Evolutionary conservation across 2,113 vertebrate genomes (phyloP).

Genomic region (Rhinolophus ferrumequinum): DNA sequence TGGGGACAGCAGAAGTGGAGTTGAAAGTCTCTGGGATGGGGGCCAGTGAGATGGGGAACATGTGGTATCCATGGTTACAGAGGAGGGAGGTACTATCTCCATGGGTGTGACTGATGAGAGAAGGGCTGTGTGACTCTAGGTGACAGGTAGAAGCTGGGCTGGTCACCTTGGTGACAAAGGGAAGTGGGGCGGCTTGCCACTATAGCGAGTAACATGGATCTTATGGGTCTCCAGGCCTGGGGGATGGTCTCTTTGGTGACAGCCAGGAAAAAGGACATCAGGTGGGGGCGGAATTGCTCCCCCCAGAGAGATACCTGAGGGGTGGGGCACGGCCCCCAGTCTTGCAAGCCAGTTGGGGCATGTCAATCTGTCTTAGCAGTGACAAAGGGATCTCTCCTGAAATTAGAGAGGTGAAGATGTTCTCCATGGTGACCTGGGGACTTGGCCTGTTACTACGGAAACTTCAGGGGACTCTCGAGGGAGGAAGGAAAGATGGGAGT

Average conservation of each 20-base stretch:
- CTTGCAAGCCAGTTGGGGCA: neutral
- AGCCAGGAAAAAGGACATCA: neutral
- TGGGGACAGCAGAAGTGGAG: neutral
- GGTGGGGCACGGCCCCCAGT: neutral
- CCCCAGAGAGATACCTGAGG: constrained; percentile 24
- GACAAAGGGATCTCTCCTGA: neutral
- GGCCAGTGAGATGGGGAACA: neutral
- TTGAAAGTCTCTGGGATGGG: neutral
- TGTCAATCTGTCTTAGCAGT: neutral
- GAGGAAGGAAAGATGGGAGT: neutral
- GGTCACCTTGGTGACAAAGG: neutral
- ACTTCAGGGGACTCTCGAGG: neutral
- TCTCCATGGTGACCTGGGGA: neutral
- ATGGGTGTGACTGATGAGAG: neutral
- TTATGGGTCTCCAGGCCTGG: neutral
- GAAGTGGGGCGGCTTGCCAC: neutral
- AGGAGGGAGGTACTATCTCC: neutral
- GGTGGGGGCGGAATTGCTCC: neutral
- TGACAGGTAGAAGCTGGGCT: neutral
- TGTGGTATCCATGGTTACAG: constrained; percentile 34
- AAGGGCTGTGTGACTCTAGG: neutral
- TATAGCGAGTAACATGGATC: neutral
- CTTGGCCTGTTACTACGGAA: neutral
- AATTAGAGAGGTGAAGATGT: neutral
- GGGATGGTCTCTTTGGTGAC: constrained; percentile 62